phyloP scores from a whole-genome alignment of 2,113 vertebrate species.

The human (Homo sapiens) region DNA sequence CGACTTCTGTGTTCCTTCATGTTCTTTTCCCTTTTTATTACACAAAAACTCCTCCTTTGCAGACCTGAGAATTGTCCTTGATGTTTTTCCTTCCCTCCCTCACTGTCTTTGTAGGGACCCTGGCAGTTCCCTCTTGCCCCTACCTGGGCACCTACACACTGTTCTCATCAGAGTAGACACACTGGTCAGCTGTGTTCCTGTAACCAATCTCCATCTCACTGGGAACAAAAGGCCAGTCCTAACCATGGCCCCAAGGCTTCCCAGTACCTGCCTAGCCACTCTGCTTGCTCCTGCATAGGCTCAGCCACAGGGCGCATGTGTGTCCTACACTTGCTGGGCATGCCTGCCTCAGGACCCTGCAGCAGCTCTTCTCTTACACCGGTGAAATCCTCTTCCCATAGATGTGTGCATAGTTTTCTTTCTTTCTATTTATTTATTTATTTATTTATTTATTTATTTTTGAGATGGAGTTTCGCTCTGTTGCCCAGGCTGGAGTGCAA shows the following conservation, averaged over 20 bases:
- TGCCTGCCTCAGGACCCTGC: background rate
- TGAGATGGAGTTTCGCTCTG: no score
- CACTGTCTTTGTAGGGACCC: background rate
- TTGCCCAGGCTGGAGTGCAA: no score
- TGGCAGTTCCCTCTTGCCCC: background rate
- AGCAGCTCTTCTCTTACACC: background rate
- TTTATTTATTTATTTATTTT: no score
- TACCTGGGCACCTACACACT: no score
- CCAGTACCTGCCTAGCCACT: background rate
- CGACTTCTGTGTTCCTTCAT: background rate
- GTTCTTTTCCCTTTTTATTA: background rate
- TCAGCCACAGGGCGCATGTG: background rate
- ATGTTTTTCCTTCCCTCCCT: background rate
- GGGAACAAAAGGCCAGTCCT: background rate
- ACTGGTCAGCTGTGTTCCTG: background rate
- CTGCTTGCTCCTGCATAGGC: background rate
- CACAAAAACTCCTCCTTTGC: background rate
- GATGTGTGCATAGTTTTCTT: no score
- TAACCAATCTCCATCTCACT: no score
- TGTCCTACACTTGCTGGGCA: background rate
- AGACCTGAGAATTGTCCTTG: background rate
- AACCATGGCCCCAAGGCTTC: fast-evolving
- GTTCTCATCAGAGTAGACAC: background rate
- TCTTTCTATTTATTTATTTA: no score
- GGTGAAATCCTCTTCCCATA: background rate